These are phyloP conservation scores for Rhagophthalmus giganteus DNA, from an alignment of 2,888 invertebrate genomes.

Conservation along the genomic window DNA sequence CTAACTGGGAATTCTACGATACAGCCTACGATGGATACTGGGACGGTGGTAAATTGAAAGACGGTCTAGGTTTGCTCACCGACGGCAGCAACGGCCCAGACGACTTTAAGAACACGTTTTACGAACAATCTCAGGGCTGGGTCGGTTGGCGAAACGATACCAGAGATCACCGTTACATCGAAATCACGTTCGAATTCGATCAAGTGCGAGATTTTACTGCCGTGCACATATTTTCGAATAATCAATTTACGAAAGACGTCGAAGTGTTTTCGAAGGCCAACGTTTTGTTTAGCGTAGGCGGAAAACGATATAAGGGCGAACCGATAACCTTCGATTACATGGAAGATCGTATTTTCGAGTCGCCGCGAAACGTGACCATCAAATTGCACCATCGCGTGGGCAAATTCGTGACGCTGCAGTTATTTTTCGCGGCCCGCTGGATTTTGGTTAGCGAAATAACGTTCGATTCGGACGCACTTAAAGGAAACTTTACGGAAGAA, in stretches of 20 bases:
- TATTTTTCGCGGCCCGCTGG: conserved; percentile 82
- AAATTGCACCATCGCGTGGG: conserved; percentile 81
- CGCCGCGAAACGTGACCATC: conserved; percentile 79
- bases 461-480: conserved; percentile 68
- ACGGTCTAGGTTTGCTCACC: conserved; percentile 83
- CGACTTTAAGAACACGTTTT: conserved; percentile 68
- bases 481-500: conserved; percentile 52
- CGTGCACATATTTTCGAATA: conserved; percentile 81
- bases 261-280: conserved; percentile 81
- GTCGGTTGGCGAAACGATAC: conserved; percentile 88
- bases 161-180: conserved; percentile 63
- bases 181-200: conserved; percentile 82
- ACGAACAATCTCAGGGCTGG: conserved; percentile 73
- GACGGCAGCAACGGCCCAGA: conserved; percentile 81
- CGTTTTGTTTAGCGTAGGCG: conserved; percentile 80
- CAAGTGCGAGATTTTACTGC: conserved; percentile 83
- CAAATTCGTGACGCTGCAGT: conserved; percentile 74
- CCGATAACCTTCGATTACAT: conserved; percentile 73
- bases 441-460: conserved; percentile 88
- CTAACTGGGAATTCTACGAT: conserved; percentile 81
- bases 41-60: conserved; percentile 72
- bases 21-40: conserved; percentile 84
- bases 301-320: conserved; percentile 74
- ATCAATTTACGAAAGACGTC: conserved; percentile 82
- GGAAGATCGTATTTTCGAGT: conserved; percentile 78